Base-by-base conservation (phyloP, 2,797 vertebrate species). In the Dipus sagitta region DNA sequence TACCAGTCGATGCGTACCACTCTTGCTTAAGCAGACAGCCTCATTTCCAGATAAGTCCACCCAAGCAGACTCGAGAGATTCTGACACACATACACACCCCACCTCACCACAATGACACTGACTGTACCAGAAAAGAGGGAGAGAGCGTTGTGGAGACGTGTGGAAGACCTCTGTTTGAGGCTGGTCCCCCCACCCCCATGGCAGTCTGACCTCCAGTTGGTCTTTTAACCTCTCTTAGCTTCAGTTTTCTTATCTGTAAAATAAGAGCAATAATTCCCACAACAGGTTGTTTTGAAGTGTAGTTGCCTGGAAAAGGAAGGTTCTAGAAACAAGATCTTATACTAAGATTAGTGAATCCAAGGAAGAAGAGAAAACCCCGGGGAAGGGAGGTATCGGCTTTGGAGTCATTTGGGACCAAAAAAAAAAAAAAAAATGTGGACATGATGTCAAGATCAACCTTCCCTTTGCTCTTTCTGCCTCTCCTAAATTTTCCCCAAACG, bases 201-300 rank as follows among this genome's bases (percentile, higher is more conserved):
- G 87, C 81, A 75, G 52, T 88, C 87, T 76, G 71, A 72, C 60
- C 34, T 54, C 52, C 6, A 24, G 17, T 17, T 11, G 2, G 15
- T 91, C 85, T n/a, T 80, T 90, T 79, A 94, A 60, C 75, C 34
- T 92, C 72, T 83, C 88, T 86, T 93, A 77, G 65, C 82, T 87
- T 82, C n/a, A 1, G 28, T 68, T 79, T 86, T 70, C 18, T 86
- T 75, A 65, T 34, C 68, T 71, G 47, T 70, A n/a, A 30, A 88
- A 92, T 90, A 30, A 90, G 58, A 93, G 62, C 24, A 91, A 3
- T 47, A 70, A 26, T 17, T 79, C 76, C 38, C 77, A 32, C 9
- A 4, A 72, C 32, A 72, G 47, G 2, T 32, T 38, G 38, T 75
- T 84, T 81, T 81, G 74, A 71, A 84, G 32, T 72, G 67, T 14